Evolutionary conservation across 2,113 vertebrate species (phyloP).

Genomic region (rat (Rattus norvegicus)): GRCr8 NC_086035.1:2070501-2071000

Average conservation of each 20-base stretch:
- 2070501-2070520: background rate
- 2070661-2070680: no score
- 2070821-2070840: background rate
- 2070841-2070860: background rate
- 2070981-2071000: background rate
- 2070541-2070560: background rate
- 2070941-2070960: no score
- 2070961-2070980: background rate
- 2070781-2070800: background rate
- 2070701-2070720: background rate
- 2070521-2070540: background rate
- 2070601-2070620: background rate
- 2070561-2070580: background rate
- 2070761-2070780: background rate
- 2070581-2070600: background rate
- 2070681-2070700: background rate
- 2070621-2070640: background rate
- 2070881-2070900: background rate
- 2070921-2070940: background rate
- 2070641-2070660: no score
- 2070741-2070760: background rate
- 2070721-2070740: background rate
- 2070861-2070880: background rate
- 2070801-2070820: background rate
- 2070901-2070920: background rate